These are phyloP conservation scores for Tetragnatha versicolor DNA, from an alignment of 1,140 invertebrate species.

Conservation along the genomic window DNA sequence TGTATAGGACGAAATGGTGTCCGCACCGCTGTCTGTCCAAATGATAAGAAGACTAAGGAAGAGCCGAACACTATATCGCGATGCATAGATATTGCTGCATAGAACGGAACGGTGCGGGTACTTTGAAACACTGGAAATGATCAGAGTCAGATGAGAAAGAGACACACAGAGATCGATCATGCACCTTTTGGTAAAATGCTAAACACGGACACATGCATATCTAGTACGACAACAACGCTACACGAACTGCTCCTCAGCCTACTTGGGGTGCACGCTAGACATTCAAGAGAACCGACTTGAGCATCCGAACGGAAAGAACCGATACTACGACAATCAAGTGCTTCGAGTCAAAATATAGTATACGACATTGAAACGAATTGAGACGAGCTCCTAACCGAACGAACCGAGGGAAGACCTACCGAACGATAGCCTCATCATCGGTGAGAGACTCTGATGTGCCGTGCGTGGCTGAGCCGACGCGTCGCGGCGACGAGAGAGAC, in stretches of 20 bases:
- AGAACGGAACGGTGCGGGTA: not conserved
- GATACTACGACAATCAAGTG: conserved; percentile 9
- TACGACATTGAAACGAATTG: conserved; percentile 31
- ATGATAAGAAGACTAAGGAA: not conserved
- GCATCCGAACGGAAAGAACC: no score
- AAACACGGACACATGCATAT: not conserved
- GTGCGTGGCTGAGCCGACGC: conserved; percentile 43
- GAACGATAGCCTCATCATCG: conserved; percentile 27
- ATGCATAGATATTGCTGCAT: not conserved
- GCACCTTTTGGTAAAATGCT: conserved; percentile 29
- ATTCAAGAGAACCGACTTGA: no score
- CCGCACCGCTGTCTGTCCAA: not conserved
- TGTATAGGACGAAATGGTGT: not conserved
- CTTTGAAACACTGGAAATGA: not conserved
- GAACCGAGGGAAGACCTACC: conserved; percentile 21
- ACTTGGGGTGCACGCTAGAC: no score
- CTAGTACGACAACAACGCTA: conserved; percentile 7
- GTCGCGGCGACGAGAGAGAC: conserved; percentile 13
- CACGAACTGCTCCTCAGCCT: not conserved
- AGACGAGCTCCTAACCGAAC: not conserved
- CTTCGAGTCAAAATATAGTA: conserved; percentile 44
- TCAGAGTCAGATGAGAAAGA: not conserved
- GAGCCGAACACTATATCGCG: not conserved
- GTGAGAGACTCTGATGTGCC: conserved; percentile 55
- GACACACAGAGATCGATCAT: conserved; percentile 31